phyloP scores from a whole-genome alignment of 2,888 invertebrate species.

The Pristionchus fissidentatus region DNA sequence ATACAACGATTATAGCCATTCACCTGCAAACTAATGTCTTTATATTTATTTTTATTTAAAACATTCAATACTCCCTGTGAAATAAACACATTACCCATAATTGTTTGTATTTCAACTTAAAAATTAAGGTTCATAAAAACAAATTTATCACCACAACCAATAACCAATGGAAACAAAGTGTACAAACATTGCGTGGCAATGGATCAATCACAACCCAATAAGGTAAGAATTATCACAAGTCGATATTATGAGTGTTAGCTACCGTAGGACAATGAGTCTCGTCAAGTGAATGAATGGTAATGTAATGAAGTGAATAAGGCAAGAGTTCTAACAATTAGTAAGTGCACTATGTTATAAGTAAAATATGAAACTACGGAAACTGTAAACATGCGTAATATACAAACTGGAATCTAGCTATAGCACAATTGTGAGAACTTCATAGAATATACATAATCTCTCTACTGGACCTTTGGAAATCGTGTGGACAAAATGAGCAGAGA shows the following conservation, averaged over 20 bases:
- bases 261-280: slow-evolving; percentile 18
- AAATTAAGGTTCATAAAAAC: not conserved
- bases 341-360: too few species aligned
- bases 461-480: too few species aligned
- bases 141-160: slow-evolving; percentile 39
- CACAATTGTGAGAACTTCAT: too few species aligned
- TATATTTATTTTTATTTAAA: not conserved
- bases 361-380: too few species aligned
- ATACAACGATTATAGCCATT: slow-evolving; percentile 44
- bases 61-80: not conserved
- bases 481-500: too few species aligned
- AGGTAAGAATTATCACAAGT: slow-evolving; percentile 19
- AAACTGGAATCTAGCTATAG: too few species aligned
- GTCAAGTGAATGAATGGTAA: slow-evolving; percentile 14
- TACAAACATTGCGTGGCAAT: slow-evolving; percentile 10
- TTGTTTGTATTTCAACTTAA: not conserved
- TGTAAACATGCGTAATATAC: too few species aligned
- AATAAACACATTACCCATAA: not conserved
- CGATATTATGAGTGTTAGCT: slow-evolving; percentile 2
- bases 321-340: too few species aligned
- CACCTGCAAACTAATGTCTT: too few species aligned
- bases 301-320: slow-evolving; percentile 27
- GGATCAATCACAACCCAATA: slow-evolving; percentile 31
- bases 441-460: too few species aligned
- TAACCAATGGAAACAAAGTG: slow-evolving; percentile 7